Evolutionary conservation across 2,113 vertebrate genomes (phyloP).

Genomic region (Hippoglossus stenolepis): DNA sequence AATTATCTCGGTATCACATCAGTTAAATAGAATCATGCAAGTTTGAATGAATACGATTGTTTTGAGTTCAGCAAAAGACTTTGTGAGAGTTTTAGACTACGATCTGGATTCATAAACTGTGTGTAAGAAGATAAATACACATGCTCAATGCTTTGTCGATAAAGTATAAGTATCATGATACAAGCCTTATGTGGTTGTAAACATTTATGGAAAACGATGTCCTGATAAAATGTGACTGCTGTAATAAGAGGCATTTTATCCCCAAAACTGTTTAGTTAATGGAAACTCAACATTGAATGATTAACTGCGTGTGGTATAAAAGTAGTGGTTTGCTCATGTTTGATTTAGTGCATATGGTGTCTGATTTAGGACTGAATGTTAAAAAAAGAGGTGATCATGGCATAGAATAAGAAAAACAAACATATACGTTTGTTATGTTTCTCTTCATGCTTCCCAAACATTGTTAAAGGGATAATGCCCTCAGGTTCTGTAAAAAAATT

Average conservation of each 20-base stretch:
- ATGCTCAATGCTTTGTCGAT: neutral
- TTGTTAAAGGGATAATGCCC: constrained; percentile 61
- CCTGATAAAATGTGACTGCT: neutral
- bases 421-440: neutral
- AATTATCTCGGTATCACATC: neutral
- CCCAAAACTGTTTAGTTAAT: too few relatives aligned
- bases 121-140: constrained; percentile 46
- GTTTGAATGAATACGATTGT: constrained; percentile 3
- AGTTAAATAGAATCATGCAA: too few relatives aligned
- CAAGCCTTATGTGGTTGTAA: constrained; percentile 2
- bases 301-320: constrained; percentile 5
- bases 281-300: too few relatives aligned
- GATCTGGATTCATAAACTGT: constrained; percentile 12
- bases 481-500: constrained; percentile 25
- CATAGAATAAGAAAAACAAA: neutral
- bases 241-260: neutral
- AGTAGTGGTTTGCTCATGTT: constrained; percentile 7
- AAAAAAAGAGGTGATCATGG: neutral
- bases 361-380: neutral
- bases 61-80: constrained; percentile 17
- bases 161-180: neutral
- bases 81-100: constrained; percentile 7
- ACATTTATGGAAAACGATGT: neutral
- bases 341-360: constrained; percentile 24
- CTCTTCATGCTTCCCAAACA: constrained; percentile 14